These are phyloP conservation scores for Pachypanchax playfairii DNA, from an alignment of 2,113 vertebrate species.

Conservation along the genomic window DNA sequence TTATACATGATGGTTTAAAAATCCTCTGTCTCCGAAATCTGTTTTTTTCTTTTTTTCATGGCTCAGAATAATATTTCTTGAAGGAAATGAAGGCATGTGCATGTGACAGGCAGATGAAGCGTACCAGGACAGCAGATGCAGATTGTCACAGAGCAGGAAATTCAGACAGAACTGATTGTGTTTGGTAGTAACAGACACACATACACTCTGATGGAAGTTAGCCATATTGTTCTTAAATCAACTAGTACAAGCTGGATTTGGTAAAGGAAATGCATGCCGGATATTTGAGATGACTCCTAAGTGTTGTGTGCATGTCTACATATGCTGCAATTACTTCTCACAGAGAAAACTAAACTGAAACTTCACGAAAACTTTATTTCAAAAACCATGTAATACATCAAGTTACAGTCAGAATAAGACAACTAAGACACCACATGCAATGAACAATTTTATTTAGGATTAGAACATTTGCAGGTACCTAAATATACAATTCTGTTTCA, in stretches of 20 bases:
- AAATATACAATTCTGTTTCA: too few relatives aligned
- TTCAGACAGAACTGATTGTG: slow-evolving; percentile 70
- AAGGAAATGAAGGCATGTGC: slow-evolving; percentile 29
- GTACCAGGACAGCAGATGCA: slow-evolving; percentile 71
- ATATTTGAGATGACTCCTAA: slow-evolving; percentile 68
- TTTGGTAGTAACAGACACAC: slow-evolving; percentile 62
- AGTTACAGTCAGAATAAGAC: too few relatives aligned
- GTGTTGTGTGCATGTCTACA: slow-evolving; percentile 25
- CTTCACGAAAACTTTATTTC: slow-evolving; percentile 27
- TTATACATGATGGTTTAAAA: slow-evolving; percentile 16
- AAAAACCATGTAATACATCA: too few relatives aligned
- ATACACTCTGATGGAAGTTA: slow-evolving; percentile 53
- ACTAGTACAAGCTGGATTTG: slow-evolving; percentile 65
- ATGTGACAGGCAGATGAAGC: slow-evolving; percentile 68
- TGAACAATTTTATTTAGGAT: too few relatives aligned
- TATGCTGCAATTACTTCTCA: slow-evolving; percentile 2
- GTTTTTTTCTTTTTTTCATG: slow-evolving; percentile 21
- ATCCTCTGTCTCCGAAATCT: slow-evolving; percentile 24
- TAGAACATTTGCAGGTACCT: too few relatives aligned
- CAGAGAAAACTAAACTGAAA: slow-evolving; percentile 14
- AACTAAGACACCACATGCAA: too few relatives aligned
- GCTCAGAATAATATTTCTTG: slow-evolving; percentile 36
- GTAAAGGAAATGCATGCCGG: slow-evolving; percentile 73
- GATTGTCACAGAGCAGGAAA: slow-evolving; percentile 77
- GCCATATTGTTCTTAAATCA: slow-evolving; percentile 71